Conservation (phyloP, 2,888 invertebrate genomes). For the Drosophila dives region DNA sequence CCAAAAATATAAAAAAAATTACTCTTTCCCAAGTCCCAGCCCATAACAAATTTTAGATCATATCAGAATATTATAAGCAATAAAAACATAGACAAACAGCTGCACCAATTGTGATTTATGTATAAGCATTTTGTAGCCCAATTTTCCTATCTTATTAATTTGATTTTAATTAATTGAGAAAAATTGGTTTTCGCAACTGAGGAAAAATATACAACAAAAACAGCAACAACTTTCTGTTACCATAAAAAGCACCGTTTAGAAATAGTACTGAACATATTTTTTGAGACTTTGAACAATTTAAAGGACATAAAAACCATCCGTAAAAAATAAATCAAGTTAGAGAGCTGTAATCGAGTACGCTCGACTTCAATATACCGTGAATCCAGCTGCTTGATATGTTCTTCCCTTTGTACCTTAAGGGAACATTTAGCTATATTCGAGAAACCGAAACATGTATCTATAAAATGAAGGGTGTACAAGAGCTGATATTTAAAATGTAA, state of each 20-base stretch:
- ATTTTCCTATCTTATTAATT: conserved; percentile 16
- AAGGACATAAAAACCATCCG: neutral
- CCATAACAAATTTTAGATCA: conserved; percentile 25
- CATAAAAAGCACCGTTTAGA: neutral
- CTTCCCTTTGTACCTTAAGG: too few relatives aligned
- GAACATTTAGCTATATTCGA: too few relatives aligned
- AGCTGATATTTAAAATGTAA: too few relatives aligned
- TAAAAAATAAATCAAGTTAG: neutral
- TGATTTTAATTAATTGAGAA: conserved; percentile 13
- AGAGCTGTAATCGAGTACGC: neutral
- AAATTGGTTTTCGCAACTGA: conserved; percentile 3
- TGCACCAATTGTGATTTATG: conserved; percentile 49
- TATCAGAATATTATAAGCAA: conserved; percentile 24
- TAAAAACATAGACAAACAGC: conserved; percentile 11
- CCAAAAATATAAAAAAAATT: conserved; percentile 13
- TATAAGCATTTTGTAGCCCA: conserved; percentile 3
- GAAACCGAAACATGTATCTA: too few relatives aligned
- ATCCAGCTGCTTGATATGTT: neutral
- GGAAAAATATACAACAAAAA: neutral
- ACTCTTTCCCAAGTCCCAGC: conserved; percentile 4
- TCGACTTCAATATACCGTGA: neutral
- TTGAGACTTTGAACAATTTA: neutral
- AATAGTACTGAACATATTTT: neutral
- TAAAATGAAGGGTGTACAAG: too few relatives aligned
- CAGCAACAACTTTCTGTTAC: neutral